Evolutionary conservation across 2,113 vertebrate species (phyloP), one percentile per base, ranked within the genome.

Genomic region (Serinus canaria): DNA sequence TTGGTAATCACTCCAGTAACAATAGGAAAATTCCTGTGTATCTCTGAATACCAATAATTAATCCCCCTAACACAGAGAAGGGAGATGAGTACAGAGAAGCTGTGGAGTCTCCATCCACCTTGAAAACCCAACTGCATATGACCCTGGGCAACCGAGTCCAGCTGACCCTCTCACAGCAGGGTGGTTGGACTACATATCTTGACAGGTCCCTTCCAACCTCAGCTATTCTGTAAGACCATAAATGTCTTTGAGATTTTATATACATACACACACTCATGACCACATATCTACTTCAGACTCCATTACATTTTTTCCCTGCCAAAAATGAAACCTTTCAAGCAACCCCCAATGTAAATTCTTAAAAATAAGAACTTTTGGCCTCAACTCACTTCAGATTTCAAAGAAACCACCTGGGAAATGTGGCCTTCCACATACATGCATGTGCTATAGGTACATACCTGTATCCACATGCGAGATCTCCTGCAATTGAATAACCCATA

Each of bases 371-470:
- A 59, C 56, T 53, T 95, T 79, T 84, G 49, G 52, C 23, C 37
- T 67, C 35, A 63, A 66, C 15, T 7, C 44, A 46, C 33, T 69
- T 72, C 7, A 72, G 27, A 44, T 88, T 83, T 92, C 35, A 75
- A 76, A 76, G 28, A 68, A 90, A 86, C 35, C 58, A 85, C 50
- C 28, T 50, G 33, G 55, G 25, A 79, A 73, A 76, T 41, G 9
- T 62, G 37, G 70, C 25, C 59, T 79, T 79, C 15, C 24, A 43
- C 24, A 70, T 17, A 79, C 1, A 14, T 4, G 1, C 23, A 56
- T 0, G 0, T 27, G 8, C 43, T 41, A 60, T 3, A 81, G 15
- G 13, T 62, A 62, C 17, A 20, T 14, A 46, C 5, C 53, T 1
- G 1, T 10, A 46, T 11, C 23, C 3, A 23, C 0, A 1, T 10